phyloP scores from a whole-genome alignment of 2,113 vertebrate genomes.

The Lipophrys pholis region DNA sequence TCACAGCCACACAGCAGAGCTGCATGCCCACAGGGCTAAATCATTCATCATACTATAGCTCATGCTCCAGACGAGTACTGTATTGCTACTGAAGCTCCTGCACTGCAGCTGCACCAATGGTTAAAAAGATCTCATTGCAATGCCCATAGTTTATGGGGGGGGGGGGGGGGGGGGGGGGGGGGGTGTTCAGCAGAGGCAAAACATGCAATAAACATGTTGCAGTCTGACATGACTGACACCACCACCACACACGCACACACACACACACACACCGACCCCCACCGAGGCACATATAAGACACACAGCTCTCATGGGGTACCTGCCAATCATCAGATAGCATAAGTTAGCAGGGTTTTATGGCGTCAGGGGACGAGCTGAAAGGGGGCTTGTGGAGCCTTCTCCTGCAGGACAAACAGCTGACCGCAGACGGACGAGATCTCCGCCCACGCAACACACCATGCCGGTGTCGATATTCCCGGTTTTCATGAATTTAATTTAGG shows the following conservation, averaged over 20 bases:
- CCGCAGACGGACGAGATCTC: neutral
- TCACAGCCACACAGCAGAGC: neutral
- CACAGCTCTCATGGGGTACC: constrained; percentile 62
- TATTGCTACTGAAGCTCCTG: constrained; percentile 43
- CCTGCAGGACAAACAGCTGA: constrained; percentile 44
- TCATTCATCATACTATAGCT: constrained; percentile 62
- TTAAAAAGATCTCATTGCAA: constrained; percentile 36
- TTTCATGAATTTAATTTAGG: too few species aligned
- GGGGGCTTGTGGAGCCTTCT: neutral
- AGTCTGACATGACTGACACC: constrained; percentile 36
- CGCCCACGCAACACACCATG: too few species aligned
- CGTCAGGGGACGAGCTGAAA: constrained; percentile 6
- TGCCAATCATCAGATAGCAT: constrained; percentile 66
- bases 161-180: too few species aligned
- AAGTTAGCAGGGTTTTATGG: constrained; percentile 48
- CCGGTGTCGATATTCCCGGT: too few species aligned
- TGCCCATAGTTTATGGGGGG: neutral
- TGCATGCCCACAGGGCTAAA: constrained; percentile 48
- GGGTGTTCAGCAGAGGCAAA: too few species aligned
- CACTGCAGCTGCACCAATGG: constrained; percentile 58
- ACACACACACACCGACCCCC: constrained; percentile 27
- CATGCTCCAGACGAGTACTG: constrained; percentile 11
- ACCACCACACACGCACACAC: constrained; percentile 5
- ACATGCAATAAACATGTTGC: constrained; percentile 26
- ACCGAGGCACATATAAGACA: constrained; percentile 1